Conservation (phyloP, 2,113 vertebrate genomes). For the Bathybates hornii region DNA sequence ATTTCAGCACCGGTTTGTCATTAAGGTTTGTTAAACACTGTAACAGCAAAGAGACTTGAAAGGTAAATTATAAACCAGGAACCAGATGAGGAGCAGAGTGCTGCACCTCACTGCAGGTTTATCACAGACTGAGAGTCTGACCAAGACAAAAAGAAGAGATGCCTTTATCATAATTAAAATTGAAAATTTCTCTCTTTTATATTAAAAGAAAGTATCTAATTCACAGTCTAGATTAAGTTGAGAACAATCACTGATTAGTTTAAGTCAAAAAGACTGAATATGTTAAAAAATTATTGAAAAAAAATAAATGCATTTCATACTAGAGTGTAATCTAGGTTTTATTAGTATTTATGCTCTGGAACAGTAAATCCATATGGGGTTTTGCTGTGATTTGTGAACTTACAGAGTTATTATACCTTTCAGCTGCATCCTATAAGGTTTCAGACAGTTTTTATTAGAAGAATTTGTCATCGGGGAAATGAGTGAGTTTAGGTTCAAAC, state of each 20-base stretch:
- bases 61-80: background rate
- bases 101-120: background rate
- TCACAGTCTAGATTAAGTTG: background rate
- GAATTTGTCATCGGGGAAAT: background rate
- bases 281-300: background rate
- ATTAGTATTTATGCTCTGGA: background rate
- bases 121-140: background rate
- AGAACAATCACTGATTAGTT: background rate
- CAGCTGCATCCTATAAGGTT: background rate
- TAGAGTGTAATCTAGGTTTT: background rate
- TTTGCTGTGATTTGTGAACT: background rate
- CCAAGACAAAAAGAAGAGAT: background rate
- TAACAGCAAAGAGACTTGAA: background rate
- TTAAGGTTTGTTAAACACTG: background rate
- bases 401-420: background rate
- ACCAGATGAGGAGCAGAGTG: background rate
- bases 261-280: background rate
- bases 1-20: background rate
- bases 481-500: background rate
- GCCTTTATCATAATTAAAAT: background rate
- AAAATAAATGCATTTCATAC: background rate
- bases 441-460: background rate
- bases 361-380: background rate
- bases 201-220: background rate
- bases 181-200: rapidly evolving